Evolutionary conservation across 2,113 vertebrate species (phyloP).

Genomic region (Saccopteryx bilineata): DNA sequence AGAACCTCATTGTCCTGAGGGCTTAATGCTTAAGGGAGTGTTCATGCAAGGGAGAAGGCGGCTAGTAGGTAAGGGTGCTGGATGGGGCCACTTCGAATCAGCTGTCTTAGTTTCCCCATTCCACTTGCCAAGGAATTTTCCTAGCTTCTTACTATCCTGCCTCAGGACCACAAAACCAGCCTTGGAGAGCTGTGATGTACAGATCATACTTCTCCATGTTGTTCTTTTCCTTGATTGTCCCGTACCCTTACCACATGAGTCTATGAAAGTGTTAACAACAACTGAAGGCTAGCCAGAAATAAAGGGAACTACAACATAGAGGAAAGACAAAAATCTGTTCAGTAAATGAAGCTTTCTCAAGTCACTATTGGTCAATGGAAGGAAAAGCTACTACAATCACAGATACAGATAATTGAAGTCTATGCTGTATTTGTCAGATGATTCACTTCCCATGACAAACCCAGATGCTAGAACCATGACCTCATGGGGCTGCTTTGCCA

Average conservation of each 20-base stretch:
- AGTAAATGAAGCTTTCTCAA: background rate
- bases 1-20: background rate
- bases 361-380: background rate
- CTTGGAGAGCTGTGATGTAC: background rate
- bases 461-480: constrained; percentile 35
- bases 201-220: background rate
- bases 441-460: background rate
- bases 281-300: background rate
- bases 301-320: background rate
- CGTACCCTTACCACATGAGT: background rate
- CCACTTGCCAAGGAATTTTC: background rate
- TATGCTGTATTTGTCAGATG: background rate
- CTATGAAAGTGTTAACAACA: background rate
- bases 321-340: background rate
- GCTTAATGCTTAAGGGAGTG: background rate
- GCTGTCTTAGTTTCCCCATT: background rate
- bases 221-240: background rate
- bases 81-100: background rate
- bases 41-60: background rate
- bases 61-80: background rate
- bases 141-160: background rate
- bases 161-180: background rate
- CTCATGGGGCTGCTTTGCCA: constrained; percentile 17
- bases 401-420: background rate
- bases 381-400: background rate